Conservation (phyloP, 2,797 vertebrate genomes). For the Microctenopoma steveboyesi region DNA sequence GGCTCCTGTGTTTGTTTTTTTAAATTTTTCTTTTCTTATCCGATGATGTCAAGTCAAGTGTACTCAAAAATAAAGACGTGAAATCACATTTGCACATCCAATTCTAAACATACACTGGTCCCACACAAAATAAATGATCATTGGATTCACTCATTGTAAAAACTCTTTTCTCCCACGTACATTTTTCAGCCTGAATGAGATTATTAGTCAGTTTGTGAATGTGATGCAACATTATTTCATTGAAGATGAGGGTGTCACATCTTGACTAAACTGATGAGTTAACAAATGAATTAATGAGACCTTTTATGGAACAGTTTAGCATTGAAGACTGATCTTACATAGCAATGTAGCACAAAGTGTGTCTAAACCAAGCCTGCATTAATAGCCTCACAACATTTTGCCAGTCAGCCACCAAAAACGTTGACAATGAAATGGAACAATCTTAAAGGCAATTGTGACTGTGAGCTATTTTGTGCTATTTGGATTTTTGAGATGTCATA, state of each 20-base stretch:
- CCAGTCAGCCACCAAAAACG: constrained; percentile 33
- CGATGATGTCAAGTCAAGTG: constrained; percentile 6
- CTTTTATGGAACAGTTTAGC: constrained; percentile 9
- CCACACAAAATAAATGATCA: constrained; percentile 12
- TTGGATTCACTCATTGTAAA: constrained; percentile 13
- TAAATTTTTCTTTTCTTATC: constrained; percentile 17
- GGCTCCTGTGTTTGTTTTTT: neutral
- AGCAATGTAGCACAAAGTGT: neutral
- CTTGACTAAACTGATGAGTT: constrained; percentile 39
- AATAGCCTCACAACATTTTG: constrained; percentile 31
- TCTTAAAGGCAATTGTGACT: constrained; percentile 46
- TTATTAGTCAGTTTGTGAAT: constrained; percentile 21
- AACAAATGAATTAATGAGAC: constrained; percentile 39
- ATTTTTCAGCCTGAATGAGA: constrained; percentile 13
- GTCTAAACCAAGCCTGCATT: constrained; percentile 32
- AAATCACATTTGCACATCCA: constrained; percentile 2
- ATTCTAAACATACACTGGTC: neutral
- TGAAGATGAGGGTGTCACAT: constrained; percentile 27
- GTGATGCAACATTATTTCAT: constrained; percentile 28
- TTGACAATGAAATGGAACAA: constrained; percentile 46
- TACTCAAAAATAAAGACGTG: constrained; percentile 15
- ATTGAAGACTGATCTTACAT: constrained; percentile 9
- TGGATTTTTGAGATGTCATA: constrained; percentile 19
- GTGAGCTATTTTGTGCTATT: constrained; percentile 49
- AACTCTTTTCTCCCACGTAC: constrained; percentile 9